These are phyloP conservation scores for Meloe dianella DNA, from an alignment of 2,888 invertebrate species.

Conservation along the genomic window DNA sequence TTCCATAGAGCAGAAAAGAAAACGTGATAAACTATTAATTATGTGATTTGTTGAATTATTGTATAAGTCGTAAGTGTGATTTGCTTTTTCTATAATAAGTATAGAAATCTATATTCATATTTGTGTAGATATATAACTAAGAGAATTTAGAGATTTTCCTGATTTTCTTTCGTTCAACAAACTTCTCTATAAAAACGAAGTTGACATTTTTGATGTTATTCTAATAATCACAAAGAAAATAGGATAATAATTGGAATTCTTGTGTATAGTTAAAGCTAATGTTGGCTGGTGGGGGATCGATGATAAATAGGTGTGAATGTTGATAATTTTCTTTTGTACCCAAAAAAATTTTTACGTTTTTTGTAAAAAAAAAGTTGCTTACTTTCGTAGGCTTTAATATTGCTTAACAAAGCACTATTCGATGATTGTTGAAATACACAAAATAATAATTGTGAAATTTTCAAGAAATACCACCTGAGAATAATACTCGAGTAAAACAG, in stretches of 20 bases:
- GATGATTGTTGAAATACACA: too few species aligned
- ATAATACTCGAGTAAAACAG: constrained; percentile 37
- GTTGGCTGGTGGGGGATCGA: not conserved
- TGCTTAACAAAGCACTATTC: constrained; percentile 10
- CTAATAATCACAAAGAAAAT: not conserved
- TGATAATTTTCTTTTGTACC: not conserved
- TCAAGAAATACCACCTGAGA: constrained; percentile 36
- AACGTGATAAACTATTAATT: constrained; percentile 55
- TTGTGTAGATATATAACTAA: not conserved
- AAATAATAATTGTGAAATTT: too few species aligned
- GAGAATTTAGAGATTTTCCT: constrained; percentile 16
- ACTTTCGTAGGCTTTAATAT: constrained; percentile 16
- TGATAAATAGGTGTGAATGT: not conserved
- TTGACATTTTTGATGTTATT: constrained; percentile 1
- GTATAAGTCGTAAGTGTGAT: constrained; percentile 21
- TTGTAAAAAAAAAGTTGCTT: constrained; percentile 8
- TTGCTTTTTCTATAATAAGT: not conserved
- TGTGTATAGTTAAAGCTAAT: not conserved
- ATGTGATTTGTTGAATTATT: constrained; percentile 53
- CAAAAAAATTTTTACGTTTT: not conserved
- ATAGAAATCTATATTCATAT: not conserved
- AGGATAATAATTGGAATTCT: not conserved
- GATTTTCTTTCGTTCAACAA: constrained; percentile 10
- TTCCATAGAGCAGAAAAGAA: constrained; percentile 21
- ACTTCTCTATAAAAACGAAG: not conserved